Percentiles rank a stretch among this genome's conserved stretches.
Evolutionary conservation across 2,797 vertebrate genomes (phyloP).

Genomic region (Antennarius maculatus): DNA sequence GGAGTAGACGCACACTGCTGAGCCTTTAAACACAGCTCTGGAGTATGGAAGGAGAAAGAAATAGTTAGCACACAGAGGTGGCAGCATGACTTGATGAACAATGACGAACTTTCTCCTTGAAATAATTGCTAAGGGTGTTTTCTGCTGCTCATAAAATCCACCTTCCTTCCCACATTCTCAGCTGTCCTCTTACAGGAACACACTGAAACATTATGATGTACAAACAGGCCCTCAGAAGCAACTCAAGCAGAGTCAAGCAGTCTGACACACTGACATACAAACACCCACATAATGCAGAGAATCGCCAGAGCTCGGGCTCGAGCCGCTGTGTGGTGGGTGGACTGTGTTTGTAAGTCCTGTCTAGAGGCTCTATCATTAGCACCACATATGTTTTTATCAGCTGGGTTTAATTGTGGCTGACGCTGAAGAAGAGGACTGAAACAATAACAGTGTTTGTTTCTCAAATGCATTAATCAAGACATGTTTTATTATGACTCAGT

Average conservation of each 20-base stretch:
- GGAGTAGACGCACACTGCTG: conserved; percentile 97
- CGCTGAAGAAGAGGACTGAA: conserved; percentile 49
- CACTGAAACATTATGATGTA: conserved; percentile 53
- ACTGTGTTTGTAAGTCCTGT: conserved; percentile 71
- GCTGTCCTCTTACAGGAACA: conserved; percentile 45
- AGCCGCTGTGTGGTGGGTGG: conserved; percentile 65
- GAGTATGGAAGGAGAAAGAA: conserved; percentile 19
- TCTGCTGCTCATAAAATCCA: conserved; percentile 36
- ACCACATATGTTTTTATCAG: conserved; percentile 62
- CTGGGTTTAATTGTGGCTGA: conserved; percentile 51
- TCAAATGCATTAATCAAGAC: conserved; percentile 68
- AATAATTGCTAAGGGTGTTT: conserved; percentile 54
- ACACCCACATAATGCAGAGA: conserved; percentile 66
- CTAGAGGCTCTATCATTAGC: conserved; percentile 73
- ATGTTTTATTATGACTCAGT: conserved; percentile 66
- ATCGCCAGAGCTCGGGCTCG: conserved; percentile 54
- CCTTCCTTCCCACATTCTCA: conserved; percentile 64
- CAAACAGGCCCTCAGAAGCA: conserved; percentile 49
- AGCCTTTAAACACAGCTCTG: conserved; percentile 97
- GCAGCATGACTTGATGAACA: conserved; percentile 15
- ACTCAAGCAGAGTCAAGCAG: conserved; percentile 63
- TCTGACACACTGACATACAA: conserved; percentile 76
- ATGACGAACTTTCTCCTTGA: conserved; percentile 41
- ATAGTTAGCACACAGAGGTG: conserved; percentile 27
- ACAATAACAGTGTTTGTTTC: conserved; percentile 66